Conservation (phyloP, 2,888 invertebrate genomes). For the Malthinus seriepunctatus region DNA sequence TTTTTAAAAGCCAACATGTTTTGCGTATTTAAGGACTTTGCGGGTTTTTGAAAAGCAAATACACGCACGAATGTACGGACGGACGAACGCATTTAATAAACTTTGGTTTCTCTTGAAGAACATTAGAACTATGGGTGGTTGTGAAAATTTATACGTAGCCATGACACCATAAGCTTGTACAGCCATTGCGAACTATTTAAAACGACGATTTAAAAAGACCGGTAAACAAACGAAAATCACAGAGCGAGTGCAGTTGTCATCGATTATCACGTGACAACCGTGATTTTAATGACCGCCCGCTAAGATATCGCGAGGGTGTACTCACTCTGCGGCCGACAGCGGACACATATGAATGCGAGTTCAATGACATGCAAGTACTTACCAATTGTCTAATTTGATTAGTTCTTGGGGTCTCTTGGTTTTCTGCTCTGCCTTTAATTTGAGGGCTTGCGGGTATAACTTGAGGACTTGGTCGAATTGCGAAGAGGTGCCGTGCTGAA, state of each 20-base stretch:
- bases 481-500: constrained; percentile 84
- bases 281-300: constrained; percentile 70
- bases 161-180: constrained; percentile 42
- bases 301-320: constrained; percentile 63
- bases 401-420: constrained; percentile 90
- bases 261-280: constrained; percentile 71
- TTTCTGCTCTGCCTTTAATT: constrained; percentile 87
- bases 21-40: constrained; percentile 9
- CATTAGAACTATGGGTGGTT: too few species aligned
- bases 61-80: background rate
- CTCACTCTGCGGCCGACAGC: constrained; percentile 51
- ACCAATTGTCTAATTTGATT: constrained; percentile 94
- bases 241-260: constrained; percentile 65
- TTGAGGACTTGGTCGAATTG: constrained; percentile 88
- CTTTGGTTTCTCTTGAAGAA: background rate
- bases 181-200: constrained; percentile 47
- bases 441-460: constrained; percentile 89
- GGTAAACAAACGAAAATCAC: constrained; percentile 44
- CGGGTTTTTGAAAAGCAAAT: background rate
- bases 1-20: constrained; percentile 31
- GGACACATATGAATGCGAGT: constrained; percentile 40
- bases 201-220: constrained; percentile 62
- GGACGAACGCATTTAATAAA: background rate
- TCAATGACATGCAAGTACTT: constrained; percentile 59
- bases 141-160: constrained; percentile 37